These are phyloP conservation scores for Eupithecia subumbrata DNA, from an alignment of 2,888 invertebrate species.

Conservation along the genomic window DNA sequence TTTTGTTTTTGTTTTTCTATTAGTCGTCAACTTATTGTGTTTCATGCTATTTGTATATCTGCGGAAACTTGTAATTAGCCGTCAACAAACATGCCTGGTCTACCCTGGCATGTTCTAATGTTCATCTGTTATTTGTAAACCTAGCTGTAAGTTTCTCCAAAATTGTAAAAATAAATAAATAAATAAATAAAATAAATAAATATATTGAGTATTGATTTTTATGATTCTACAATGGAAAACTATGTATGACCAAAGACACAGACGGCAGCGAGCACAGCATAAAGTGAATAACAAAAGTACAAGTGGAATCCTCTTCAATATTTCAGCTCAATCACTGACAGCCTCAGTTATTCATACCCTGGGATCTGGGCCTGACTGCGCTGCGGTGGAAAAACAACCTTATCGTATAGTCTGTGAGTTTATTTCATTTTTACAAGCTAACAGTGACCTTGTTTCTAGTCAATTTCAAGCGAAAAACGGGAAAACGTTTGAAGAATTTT, in stretches of 20 bases:
- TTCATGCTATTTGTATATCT: too few relatives aligned
- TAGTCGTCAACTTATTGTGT: too few relatives aligned
- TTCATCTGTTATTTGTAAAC: too few relatives aligned
- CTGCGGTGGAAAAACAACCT: background rate
- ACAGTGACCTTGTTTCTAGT: conserved; percentile 1
- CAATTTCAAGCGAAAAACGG: background rate
- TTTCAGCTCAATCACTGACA: conserved; percentile 70
- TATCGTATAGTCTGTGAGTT: background rate
- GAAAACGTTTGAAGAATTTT: background rate
- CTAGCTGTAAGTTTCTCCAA: too few relatives aligned
- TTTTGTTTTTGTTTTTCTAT: too few relatives aligned
- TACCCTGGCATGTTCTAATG: too few relatives aligned
- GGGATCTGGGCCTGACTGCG: conserved; percentile 16
- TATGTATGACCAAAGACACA: conserved; percentile 2
- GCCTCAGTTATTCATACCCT: conserved; percentile 62
- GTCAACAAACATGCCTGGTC: too few relatives aligned
- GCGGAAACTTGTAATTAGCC: too few relatives aligned
- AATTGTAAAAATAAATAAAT: too few relatives aligned
- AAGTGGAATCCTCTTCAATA: conserved; percentile 59
- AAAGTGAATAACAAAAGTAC: conserved; percentile 60
- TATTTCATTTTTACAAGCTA: background rate
- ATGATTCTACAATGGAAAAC: too few relatives aligned
- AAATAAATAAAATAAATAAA: too few relatives aligned
- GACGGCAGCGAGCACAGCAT: background rate
- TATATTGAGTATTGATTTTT: too few relatives aligned